Evolutionary conservation across 2,113 vertebrate species (phyloP), one percentile per base, ranked within the genome.

Genomic region (Rhabdomys dilectus): DNA sequence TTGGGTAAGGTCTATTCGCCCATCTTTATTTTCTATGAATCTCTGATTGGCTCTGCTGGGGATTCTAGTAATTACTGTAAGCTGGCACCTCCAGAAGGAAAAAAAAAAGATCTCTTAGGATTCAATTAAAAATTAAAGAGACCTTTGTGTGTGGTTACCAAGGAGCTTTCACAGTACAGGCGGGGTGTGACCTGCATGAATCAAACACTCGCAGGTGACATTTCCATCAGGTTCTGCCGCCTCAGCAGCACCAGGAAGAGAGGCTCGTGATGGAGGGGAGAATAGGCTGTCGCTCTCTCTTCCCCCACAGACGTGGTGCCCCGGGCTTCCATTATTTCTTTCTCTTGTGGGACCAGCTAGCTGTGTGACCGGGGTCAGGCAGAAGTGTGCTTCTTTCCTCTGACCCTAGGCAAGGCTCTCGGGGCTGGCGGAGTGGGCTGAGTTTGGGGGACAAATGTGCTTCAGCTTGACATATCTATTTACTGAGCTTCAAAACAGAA

Each of bases 41-140:
- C 77, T 90, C 72, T 96, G 95, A 95, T 97, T 85, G 93, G 93
- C 48, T 78, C 95, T 92, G 29, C 66, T 95, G 98, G 92, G 95
- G 88, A 94, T 97, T 88, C 88, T 88, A 88, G 92, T 96, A 92
- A 94, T 96, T 95, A 92, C 90, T 96, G 93, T 89, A 95, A 95
- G 92, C 95, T 96, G 81, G 53, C 72, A 95, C 92, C 90, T 97
- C 94, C 86, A 93, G 92, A 70, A 73, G 66, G 89, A 94, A 11
- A 51, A 51, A 51, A 73, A 31, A 85, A 48, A 95, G 53, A 76
- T 92, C 96, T 95, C 97, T 68, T 94, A 97, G 91, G 95, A 97
- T 97, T 97, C 96, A 97, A 96, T 96, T 97, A 96, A 94, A 97
- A 96, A 88, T 89, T 95, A 94, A 93, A 95, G 92, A 91, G 97